These are phyloP conservation scores for Corythoichthys haematopterus DNA, from an alignment of 2,113 vertebrate species.

Conservation along the genomic window DNA sequence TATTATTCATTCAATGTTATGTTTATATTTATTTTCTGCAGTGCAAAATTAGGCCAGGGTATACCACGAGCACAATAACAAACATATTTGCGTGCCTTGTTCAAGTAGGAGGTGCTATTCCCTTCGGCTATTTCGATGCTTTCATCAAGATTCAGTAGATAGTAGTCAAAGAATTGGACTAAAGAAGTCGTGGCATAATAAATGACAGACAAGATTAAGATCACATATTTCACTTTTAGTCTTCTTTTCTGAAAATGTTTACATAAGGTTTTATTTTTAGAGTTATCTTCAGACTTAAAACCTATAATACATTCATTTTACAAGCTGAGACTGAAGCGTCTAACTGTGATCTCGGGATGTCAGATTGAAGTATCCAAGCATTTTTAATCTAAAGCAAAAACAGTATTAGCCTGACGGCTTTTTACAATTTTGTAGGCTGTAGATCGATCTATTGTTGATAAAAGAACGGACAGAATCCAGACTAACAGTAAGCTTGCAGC, in stretches of 20 bases:
- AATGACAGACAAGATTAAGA: neutral
- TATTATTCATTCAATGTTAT: neutral
- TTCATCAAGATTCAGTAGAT: neutral
- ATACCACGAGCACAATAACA: neutral
- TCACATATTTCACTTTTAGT: neutral
- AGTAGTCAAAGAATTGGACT: neutral
- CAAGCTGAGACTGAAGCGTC: neutral
- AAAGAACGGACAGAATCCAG: neutral
- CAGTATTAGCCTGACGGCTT: neutral
- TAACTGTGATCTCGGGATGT: no score
- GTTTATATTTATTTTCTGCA: neutral
- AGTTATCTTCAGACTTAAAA: neutral
- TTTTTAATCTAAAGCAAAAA: conserved; percentile 1
- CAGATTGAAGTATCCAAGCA: neutral
- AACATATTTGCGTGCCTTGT: neutral
- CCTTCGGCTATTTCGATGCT: neutral
- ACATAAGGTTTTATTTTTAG: neutral
- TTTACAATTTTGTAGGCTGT: neutral
- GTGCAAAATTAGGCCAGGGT: neutral
- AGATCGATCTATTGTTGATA: neutral
- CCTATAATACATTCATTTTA: neutral
- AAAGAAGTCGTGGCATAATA: neutral
- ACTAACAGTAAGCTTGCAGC: neutral
- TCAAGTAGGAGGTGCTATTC: neutral
- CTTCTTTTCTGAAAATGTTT: neutral